These are phyloP conservation scores for Colaptes auratus DNA, from an alignment of 2,113 vertebrate genomes.

Conservation along the genomic window DNA sequence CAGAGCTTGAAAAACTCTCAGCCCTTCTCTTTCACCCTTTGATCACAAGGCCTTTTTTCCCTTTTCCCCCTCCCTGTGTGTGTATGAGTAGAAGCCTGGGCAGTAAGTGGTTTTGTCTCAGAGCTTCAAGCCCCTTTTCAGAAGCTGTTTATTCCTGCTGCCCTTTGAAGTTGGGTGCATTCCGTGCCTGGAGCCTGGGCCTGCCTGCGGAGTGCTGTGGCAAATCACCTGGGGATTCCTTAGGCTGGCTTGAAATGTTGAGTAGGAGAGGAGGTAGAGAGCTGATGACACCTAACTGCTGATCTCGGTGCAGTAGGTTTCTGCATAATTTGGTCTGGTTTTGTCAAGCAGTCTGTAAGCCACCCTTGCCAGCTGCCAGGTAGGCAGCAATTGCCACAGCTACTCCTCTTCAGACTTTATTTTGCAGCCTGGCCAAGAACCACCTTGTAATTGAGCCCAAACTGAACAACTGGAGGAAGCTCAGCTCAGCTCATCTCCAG, in stretches of 20 bases:
- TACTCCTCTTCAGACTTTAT: background rate
- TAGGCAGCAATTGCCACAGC: background rate
- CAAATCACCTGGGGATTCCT: background rate
- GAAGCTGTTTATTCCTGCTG: background rate
- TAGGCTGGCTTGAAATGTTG: background rate
- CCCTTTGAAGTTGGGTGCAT: background rate
- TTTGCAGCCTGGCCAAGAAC: background rate
- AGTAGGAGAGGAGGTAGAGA: background rate
- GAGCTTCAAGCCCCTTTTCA: background rate
- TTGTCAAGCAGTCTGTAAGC: background rate
- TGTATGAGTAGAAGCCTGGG: background rate
- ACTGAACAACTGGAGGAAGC: background rate
- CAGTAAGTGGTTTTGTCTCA: background rate
- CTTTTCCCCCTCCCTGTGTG: background rate
- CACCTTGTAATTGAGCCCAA: background rate
- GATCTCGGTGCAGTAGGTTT: background rate
- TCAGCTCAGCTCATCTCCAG: background rate
- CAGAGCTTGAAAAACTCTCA: background rate
- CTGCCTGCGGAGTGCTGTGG: accelerated
- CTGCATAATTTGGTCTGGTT: background rate
- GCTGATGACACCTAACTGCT: background rate
- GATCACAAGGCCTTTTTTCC: background rate
- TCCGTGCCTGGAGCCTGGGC: background rate
- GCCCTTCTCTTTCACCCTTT: background rate
- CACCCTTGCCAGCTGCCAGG: background rate